phyloP scores from a whole-genome alignment of 2,888 invertebrate species.

The Ophioninae sp. region DNA sequence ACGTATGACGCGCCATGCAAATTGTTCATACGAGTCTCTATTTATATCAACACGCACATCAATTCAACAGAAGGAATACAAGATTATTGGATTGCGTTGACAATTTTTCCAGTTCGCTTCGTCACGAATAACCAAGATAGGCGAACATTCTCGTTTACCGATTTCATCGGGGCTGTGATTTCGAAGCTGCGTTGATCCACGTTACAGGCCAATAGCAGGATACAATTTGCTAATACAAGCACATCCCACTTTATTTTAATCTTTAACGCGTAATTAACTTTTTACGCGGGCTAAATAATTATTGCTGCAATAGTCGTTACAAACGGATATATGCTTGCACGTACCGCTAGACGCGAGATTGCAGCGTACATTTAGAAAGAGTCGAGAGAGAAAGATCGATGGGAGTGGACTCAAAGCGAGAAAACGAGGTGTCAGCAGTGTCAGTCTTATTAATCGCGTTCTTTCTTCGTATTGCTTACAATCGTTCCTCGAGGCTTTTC shows the following conservation, averaged over 20 bases:
- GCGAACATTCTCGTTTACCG: conserved; percentile 13
- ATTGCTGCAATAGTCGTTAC: neutral
- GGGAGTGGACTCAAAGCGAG: conserved; percentile 33
- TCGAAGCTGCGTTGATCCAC: conserved; percentile 1
- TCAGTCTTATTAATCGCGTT: conserved; percentile 50
- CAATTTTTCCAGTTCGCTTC: neutral
- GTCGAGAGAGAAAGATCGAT: conserved; percentile 52
- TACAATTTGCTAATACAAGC: too few relatives aligned
- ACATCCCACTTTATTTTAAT: neutral
- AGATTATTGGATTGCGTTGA: neutral
- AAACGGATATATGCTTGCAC: neutral
- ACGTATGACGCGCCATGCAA: conserved; percentile 32
- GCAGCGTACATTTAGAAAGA: conserved; percentile 23
- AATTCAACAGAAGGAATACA: conserved; percentile 2
- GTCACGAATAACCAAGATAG: neutral
- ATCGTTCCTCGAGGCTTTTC: conserved; percentile 21
- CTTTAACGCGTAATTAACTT: conserved; percentile 14
- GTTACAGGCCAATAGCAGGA: too few relatives aligned
- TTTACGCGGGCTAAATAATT: neutral
- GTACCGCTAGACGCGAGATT: neutral
- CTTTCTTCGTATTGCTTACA: conserved; percentile 44
- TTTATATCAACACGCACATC: neutral
- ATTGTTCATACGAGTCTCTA: neutral
- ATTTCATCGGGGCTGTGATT: conserved; percentile 1
- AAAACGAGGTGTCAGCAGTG: conserved; percentile 52